Evolutionary conservation across 2,113 vertebrate species (phyloP).

Genomic region (Beaufortia kweichowensis): DNA sequence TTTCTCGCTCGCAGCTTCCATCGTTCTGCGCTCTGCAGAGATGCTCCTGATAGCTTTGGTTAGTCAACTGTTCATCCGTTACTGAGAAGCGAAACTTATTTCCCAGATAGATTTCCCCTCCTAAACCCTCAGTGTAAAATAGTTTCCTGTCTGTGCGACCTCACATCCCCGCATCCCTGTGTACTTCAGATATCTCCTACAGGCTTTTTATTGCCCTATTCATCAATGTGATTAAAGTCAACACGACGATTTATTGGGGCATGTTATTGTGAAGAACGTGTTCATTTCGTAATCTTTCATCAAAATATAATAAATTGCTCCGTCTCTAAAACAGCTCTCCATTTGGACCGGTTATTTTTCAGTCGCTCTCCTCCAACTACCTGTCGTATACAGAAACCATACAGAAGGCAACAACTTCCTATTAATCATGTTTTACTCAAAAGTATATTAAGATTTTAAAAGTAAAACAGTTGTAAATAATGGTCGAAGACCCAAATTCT

Average conservation of each 20-base stretch:
- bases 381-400: background rate
- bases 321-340: background rate
- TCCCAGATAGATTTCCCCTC: background rate
- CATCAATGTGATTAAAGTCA: constrained; percentile 16
- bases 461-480: no score
- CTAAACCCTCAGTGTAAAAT: background rate
- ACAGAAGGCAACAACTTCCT: no score
- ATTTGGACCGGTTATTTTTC: background rate
- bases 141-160: background rate
- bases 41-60: constrained; percentile 26
- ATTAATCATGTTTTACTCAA: no score
- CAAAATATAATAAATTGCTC: background rate
- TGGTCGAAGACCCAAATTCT: no score
- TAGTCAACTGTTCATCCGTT: constrained; percentile 20
- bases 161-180: background rate
- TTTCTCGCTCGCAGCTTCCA: background rate
- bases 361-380: background rate
- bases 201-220: constrained; percentile 15
- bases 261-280: no score
- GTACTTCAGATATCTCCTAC: background rate
- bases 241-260: background rate
- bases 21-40: constrained; percentile 33
- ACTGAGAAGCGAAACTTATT: background rate
- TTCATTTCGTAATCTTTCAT: background rate
- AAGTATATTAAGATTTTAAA: no score